These are phyloP conservation scores for Octodonta nipae DNA, from an alignment of 2,888 invertebrate genomes.

Conservation along the genomic window DNA sequence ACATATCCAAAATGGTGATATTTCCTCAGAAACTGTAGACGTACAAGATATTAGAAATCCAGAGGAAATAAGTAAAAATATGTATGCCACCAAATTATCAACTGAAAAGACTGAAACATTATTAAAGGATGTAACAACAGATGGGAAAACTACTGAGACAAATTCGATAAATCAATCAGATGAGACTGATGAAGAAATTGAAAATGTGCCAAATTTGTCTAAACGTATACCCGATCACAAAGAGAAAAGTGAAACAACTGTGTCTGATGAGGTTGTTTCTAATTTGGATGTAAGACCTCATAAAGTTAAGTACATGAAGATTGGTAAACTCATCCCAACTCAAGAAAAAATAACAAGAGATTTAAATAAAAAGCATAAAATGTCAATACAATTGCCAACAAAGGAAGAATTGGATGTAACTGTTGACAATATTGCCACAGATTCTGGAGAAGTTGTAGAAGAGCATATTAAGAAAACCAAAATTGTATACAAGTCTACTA, in stretches of 20 bases:
- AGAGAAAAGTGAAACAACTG: constrained; percentile 1
- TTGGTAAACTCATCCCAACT: constrained; percentile 4
- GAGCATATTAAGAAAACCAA: too few relatives aligned
- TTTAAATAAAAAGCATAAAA: not conserved
- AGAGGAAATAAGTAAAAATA: not conserved
- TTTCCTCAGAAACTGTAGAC: not conserved
- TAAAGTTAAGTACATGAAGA: constrained; percentile 7
- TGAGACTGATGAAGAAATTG: not conserved
- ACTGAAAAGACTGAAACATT: not conserved
- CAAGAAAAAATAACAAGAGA: constrained; percentile 5
- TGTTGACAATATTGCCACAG: not conserved
- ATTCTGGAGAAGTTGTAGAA: not conserved
- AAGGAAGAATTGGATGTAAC: constrained; percentile 1
- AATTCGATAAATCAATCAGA: not conserved
- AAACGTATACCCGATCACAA: not conserved
- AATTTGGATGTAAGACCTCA: constrained; percentile 2
- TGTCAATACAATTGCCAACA: not conserved
- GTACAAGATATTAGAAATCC: not conserved
- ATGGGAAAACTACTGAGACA: not conserved
- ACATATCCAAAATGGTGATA: not conserved
- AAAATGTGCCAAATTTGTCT: not conserved
- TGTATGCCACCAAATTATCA: not conserved
- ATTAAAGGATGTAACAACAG: not conserved
- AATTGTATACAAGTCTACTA: too few relatives aligned
- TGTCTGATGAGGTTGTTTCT: not conserved